Evolutionary conservation across 2,888 invertebrate species (phyloP).

Genomic region (Drosophila atripex): DNA sequence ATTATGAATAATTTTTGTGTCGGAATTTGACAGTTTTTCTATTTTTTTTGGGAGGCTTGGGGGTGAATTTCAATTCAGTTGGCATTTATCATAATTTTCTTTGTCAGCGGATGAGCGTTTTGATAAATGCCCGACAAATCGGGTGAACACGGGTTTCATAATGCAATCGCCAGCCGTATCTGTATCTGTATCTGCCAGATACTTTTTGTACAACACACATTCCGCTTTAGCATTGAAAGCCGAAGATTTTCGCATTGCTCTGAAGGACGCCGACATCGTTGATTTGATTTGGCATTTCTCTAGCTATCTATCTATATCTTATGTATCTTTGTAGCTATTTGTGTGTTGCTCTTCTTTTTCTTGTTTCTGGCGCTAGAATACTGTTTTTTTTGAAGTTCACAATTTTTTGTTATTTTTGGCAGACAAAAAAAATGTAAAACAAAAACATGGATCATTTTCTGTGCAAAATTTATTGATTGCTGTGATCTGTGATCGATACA

Average conservation of each 20-base stretch:
- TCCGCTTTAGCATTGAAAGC: constrained; percentile 70
- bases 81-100: constrained; percentile 51
- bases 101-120: constrained; percentile 27
- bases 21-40: constrained; percentile 42
- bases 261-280: constrained; percentile 73
- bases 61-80: constrained; percentile 25
- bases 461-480: neutral
- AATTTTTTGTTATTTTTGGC: constrained; percentile 35
- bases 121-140: constrained; percentile 44
- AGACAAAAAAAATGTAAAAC: neutral
- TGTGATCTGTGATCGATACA: neutral
- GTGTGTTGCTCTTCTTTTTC: constrained; percentile 5
- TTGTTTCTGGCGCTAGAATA: constrained; percentile 2
- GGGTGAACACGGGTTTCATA: constrained; percentile 32
- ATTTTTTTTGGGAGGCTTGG: neutral
- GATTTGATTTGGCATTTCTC: constrained; percentile 64
- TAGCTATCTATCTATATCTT: constrained; percentile 43
- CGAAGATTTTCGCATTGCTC: constrained; percentile 59
- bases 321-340: constrained; percentile 16
- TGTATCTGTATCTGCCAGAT: constrained; percentile 39
- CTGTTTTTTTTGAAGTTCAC: constrained; percentile 41
- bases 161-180: constrained; percentile 17
- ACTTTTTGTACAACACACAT: constrained; percentile 34
- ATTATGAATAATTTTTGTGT: constrained; percentile 49
- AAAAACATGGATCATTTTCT: neutral